phyloP scores from a whole-genome alignment of 2,888 invertebrate species.

The Diploptera punctata region DNA sequence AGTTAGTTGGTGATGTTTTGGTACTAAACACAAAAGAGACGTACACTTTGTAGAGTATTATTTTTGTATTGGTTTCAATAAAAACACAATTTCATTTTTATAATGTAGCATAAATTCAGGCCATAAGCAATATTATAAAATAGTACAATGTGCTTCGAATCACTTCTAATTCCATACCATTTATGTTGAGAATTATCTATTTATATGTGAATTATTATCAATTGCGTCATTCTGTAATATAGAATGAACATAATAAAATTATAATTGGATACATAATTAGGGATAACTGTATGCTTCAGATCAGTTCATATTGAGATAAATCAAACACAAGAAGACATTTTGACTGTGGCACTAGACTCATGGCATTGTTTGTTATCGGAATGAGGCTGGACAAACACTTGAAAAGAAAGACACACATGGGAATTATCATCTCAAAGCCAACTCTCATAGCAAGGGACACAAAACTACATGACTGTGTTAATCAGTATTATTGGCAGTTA shows the following conservation, averaged over 20 bases:
- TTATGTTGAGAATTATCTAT: slow-evolving; percentile 2
- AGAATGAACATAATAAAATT: slow-evolving; percentile 36
- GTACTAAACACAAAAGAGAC: background rate
- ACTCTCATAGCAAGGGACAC: too few relatives aligned
- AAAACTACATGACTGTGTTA: too few relatives aligned
- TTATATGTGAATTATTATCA: slow-evolving; percentile 24
- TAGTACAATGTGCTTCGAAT: slow-evolving; percentile 24
- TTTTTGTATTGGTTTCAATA: slow-evolving; percentile 6
- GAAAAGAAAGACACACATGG: too few relatives aligned
- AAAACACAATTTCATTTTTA: background rate
- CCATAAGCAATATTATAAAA: background rate
- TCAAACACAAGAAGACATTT: too few relatives aligned
- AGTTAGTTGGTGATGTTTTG: background rate
- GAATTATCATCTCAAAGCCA: too few relatives aligned
- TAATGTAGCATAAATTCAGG: slow-evolving; percentile 15
- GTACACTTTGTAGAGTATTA: slow-evolving; percentile 17
- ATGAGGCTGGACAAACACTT: too few relatives aligned
- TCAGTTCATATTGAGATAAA: too few relatives aligned
- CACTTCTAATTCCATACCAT: slow-evolving; percentile 20
- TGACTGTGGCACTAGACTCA: too few relatives aligned
- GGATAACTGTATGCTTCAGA: slow-evolving; percentile 23
- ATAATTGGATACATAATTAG: slow-evolving; percentile 27
- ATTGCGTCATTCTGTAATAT: slow-evolving; percentile 34
- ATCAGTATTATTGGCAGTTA: too few relatives aligned
- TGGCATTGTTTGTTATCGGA: too few relatives aligned